Evolutionary conservation across 2,888 invertebrate species (phyloP).

Genomic region (Acanthosepion esculentum): DNA sequence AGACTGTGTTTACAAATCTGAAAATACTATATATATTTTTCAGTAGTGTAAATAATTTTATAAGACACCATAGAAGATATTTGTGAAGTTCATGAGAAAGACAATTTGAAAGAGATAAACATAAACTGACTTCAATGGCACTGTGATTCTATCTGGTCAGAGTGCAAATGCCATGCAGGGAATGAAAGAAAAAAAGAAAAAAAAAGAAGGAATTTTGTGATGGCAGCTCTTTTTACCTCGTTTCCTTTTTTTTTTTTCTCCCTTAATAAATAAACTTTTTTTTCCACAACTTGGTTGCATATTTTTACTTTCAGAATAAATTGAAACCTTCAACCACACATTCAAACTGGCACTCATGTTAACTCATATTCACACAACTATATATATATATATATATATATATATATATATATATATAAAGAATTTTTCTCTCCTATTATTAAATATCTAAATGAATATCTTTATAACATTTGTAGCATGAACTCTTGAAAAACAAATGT

Average conservation of each 20-base stretch:
- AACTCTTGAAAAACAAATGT: neutral
- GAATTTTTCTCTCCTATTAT: neutral
- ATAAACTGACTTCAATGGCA: neutral
- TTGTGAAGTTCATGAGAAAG: neutral
- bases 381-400: neutral
- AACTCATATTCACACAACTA: neutral
- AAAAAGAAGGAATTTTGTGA: neutral
- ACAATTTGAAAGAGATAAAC: neutral
- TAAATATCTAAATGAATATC: neutral
- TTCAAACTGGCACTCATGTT: neutral
- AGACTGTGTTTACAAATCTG: neutral
- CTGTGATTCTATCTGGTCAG: constrained; percentile 22
- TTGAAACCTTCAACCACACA: neutral
- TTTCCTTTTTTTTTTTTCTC: neutral
- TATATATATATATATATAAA: neutral
- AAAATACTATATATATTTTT: neutral
- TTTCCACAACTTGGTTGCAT: neutral
- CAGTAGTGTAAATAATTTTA: neutral
- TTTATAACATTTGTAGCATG: neutral
- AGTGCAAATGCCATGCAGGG: neutral
- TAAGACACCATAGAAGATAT: neutral
- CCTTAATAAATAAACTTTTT: neutral
- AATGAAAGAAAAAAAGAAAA: neutral
- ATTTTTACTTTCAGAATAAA: neutral
- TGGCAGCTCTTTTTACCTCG: neutral